Conservation (phyloP, 2,888 invertebrate species). For the Ochlodes sylvanus region DNA sequence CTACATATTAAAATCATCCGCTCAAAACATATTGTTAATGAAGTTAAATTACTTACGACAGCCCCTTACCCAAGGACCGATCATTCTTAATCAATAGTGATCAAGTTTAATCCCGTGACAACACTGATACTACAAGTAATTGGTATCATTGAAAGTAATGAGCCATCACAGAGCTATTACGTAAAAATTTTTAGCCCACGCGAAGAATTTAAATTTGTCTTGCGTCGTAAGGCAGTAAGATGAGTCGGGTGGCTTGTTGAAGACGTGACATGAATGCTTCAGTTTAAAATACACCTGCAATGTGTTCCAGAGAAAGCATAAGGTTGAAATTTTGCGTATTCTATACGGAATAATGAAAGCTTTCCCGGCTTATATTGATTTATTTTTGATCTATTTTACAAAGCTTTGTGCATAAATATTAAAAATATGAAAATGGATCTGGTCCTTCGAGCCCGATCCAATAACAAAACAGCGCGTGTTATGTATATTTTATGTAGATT, state of each 20-base stretch:
- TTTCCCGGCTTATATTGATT: constrained; percentile 5
- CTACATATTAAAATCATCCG: too few species aligned
- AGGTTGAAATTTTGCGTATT: constrained; percentile 37
- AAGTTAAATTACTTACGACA: constrained; percentile 29
- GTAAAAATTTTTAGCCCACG: constrained; percentile 38
- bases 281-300: constrained; percentile 22
- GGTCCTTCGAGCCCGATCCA: constrained; percentile 11
- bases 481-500: constrained; percentile 26
- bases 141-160: constrained; percentile 30
- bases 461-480: constrained; percentile 11
- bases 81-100: constrained; percentile 34
- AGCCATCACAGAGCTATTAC: constrained; percentile 30
- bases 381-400: background rate
- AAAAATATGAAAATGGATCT: constrained; percentile 2
- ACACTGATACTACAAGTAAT: constrained; percentile 32
- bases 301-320: constrained; percentile 38
- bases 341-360: constrained; percentile 27
- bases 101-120: constrained; percentile 31
- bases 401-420: constrained; percentile 11
- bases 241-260: constrained; percentile 66
- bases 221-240: constrained; percentile 52
- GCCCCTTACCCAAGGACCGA: constrained; percentile 24
- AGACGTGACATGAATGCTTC: constrained; percentile 69
- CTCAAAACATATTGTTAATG: constrained; percentile 4
- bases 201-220: constrained; percentile 71